Base-by-base conservation (phyloP, 2,113 vertebrate genomes). In the Halcyon malimbica region DNA sequence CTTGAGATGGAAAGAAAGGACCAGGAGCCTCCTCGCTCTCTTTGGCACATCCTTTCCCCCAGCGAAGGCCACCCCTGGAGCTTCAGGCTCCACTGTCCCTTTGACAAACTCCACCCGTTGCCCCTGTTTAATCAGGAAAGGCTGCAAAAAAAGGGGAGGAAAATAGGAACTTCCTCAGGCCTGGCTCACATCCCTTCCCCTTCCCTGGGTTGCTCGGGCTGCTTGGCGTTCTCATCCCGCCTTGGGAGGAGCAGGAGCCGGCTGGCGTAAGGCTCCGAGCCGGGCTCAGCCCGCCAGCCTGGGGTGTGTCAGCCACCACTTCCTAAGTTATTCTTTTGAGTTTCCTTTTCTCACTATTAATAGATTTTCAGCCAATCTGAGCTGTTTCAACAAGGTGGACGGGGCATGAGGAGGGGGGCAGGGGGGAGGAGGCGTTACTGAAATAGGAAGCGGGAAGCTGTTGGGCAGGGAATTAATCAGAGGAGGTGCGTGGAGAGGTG, bases 331-430 rank as follows among this genome's bases (percentile, higher is more conserved):
- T 98, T 98, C 98, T 98, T 98, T 87, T 35, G 73, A 46, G 84
- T 56, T 98, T 98, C 98, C 98, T 97, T 91, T 97, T 96, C 93
- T 93, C 29, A 83, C 98, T 98, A 98, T 98, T 98, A 98, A 98
- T 98, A 98, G 98, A 96, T 56, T 59, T 35, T 26, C 86, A 97
- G 96, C 95, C 97, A 76, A 77, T 93, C 96, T 93, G 90, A 96
- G 84, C 89, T 77, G 81, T 95, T 97, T 85, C 71, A 53, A 71
- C 35, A 53, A 92, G 92, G 74, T 56, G 92, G 87, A 42, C 0
- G 6, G 46, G 17, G 42, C 6, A 15, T 13, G 42, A 15, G 57
- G 20, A 7, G 82, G 46, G 69, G 86, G 14, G 13, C 20, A 10
- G 42, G 44, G 63, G 8, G 41, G 21, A 74, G 87, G 94, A 92